Conservation (phyloP, 2,113 vertebrate genomes). For the Sprattus sprattus region DNA sequence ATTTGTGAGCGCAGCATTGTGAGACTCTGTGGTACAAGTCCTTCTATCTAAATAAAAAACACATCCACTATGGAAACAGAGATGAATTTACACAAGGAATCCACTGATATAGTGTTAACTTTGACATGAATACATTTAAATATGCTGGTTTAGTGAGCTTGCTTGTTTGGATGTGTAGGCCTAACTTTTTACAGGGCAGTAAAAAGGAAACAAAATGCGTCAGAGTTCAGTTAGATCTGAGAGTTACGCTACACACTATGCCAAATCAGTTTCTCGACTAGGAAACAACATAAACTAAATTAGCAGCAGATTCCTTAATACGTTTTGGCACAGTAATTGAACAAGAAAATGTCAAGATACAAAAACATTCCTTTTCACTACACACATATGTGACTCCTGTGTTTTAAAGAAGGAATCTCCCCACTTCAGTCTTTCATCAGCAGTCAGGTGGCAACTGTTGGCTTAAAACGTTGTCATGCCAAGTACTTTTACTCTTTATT, state of each 20-base stretch:
- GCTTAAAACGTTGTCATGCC: background rate
- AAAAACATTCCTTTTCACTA: background rate
- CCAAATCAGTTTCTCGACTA: background rate
- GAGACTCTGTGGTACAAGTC: background rate
- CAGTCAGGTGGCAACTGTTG: slow-evolving; percentile 1
- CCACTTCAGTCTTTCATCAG: background rate
- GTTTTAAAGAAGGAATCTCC: background rate
- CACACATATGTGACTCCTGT: background rate
- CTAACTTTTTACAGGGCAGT: slow-evolving; percentile 9
- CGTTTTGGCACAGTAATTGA: background rate
- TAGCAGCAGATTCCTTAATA: background rate
- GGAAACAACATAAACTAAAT: background rate
- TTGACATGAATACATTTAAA: background rate
- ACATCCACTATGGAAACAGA: background rate
- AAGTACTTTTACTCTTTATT: background rate
- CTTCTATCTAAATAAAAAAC: background rate
- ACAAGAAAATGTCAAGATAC: background rate
- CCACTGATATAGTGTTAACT: too few species aligned
- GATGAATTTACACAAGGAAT: too few species aligned
- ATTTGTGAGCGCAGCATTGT: background rate
- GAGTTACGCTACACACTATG: background rate
- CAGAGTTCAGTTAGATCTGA: background rate
- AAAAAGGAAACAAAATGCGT: background rate
- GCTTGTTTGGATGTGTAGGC: background rate
- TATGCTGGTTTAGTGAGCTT: background rate